Base-by-base conservation (phyloP, 1,140 invertebrate species). In the Caenorhabditis tropicalis region DNA sequence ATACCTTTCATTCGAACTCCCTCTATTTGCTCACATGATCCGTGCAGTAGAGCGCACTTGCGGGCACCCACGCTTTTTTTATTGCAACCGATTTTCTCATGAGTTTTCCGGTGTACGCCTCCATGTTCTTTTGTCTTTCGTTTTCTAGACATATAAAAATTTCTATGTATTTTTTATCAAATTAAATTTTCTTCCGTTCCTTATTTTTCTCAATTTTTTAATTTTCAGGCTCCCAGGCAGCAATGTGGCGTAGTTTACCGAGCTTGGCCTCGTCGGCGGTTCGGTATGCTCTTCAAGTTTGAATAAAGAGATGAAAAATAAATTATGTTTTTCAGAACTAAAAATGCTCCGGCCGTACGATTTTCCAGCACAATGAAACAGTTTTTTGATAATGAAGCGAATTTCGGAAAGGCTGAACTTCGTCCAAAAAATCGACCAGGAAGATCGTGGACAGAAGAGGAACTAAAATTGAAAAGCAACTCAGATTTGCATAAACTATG, bases 401-500 rank as follows among this genome's bases (percentile, higher is more conserved):
- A 97, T 92, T 98, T 96, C 95, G 94, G 93, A 65, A 93, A 94
- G 90, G 91, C 92, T 27, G 94, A 90, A 91, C 93, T 99, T 9
- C 94, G 94, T 92, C 93, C 94, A 84, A 97, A 92, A 91, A 83
- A 88, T 85, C 86, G 88, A 51, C 81, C 89, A 91, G 93, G 98
- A 10, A 93, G 97, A 89, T 93, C 95, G 1, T 99, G 97, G 97
- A 94, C 92, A 86, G 91, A 93, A 56, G 96, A 98, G 89, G 98
- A 99, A 92, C 92, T 99, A 31, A 93, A 97, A 89, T 94, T 98
- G 43, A 99, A 98, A 92, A 97, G 95, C 79, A 99, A 98, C 92
- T 93, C 94, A 65, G 98, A 99, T 92, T 93, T 99, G 58, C 98
- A 99, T 89, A 98, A 99, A 93, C 92, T 99, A 81, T 99, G 98